Conservation (phyloP, 23 tunicate species). For the Corella eumyota region DNA sequence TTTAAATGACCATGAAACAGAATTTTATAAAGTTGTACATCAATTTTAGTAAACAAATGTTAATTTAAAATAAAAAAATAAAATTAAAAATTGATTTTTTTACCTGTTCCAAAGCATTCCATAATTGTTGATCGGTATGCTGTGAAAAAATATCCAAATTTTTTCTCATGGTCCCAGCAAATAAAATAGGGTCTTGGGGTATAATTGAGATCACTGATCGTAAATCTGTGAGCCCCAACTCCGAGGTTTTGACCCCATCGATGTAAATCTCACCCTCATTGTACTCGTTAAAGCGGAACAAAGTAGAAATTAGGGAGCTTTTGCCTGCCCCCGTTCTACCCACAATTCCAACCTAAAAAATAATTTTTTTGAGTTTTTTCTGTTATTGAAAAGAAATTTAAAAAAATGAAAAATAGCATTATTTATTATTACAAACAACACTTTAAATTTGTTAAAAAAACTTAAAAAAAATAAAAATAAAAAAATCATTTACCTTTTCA, state of each 20-base stretch:
- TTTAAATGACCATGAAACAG: no score
- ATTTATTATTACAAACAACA: not conserved
- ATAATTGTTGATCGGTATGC: conserved; percentile 66
- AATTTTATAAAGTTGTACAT: no score
- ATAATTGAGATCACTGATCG: conserved; percentile 42
- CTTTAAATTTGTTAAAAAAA: not conserved
- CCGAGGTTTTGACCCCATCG: conserved; percentile 32
- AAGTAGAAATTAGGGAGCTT: conserved; percentile 56
- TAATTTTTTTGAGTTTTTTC: not conserved
- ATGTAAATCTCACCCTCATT: conserved; percentile 34
- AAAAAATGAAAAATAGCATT: not conserved
- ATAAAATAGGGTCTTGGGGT: conserved; percentile 75
- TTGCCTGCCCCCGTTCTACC: conserved; percentile 84
- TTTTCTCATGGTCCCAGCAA: conserved; percentile 67
- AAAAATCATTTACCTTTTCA: conserved; percentile 37
- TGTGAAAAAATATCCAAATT: conserved; percentile 63
- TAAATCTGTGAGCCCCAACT: conserved; percentile 34
- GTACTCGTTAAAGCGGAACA: conserved; percentile 45
- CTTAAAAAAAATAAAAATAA: not conserved
- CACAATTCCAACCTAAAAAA: conserved; percentile 48
- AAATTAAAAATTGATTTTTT: not conserved
- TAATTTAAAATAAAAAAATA: not conserved
- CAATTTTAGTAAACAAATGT: no score
- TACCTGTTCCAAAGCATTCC: conserved; percentile 82
- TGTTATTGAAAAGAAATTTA: not conserved